A percentile compares a stretch with the other conserved stretches of the same genome.
phyloP scores from a whole-genome alignment of 2,888 invertebrate genomes.

The Stomorhina lunata region DNA sequence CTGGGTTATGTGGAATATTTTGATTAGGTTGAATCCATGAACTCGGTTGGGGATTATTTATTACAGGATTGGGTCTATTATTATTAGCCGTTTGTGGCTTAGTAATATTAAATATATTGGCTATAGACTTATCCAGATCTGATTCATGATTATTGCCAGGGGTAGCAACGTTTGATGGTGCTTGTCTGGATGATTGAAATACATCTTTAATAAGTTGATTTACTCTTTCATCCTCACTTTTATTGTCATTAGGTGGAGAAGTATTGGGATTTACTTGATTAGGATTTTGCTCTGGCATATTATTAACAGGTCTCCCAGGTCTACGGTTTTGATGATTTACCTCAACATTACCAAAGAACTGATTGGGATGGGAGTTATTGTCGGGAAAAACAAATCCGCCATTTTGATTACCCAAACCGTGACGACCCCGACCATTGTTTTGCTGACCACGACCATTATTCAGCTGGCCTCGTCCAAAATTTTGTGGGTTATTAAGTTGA shows the following conservation, averaged over 20 bases:
- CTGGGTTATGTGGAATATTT: neutral
- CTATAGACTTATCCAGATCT: neutral
- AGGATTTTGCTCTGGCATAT: constrained; percentile 20
- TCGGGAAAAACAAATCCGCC: constrained; percentile 10
- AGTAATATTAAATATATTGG: constrained; percentile 4
- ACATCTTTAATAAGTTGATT: constrained; percentile 39
- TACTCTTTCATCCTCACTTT: neutral
- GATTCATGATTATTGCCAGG: neutral
- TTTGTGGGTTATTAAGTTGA: neutral
- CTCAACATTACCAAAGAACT: constrained; percentile 2
- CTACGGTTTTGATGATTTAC: neutral
- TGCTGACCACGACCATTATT: constrained; percentile 28
- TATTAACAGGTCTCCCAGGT: constrained; percentile 9
- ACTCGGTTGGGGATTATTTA: neutral
- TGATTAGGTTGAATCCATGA: neutral
- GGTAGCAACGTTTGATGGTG: neutral
- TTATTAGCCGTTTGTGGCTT: neutral
- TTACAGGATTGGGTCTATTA: neutral
- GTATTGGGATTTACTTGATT: neutral
- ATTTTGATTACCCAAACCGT: constrained; percentile 12
- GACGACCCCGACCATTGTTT: neutral
- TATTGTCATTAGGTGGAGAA: neutral
- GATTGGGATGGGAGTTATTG: neutral
- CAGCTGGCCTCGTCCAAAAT: constrained; percentile 1
- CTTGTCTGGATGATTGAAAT: neutral